Percentiles rank a stretch among this genome's conserved stretches.
These are phyloP conservation scores for Cacoxenus indagator DNA, from an alignment of 2,888 invertebrate genomes.

Conservation along the genomic window DNA sequence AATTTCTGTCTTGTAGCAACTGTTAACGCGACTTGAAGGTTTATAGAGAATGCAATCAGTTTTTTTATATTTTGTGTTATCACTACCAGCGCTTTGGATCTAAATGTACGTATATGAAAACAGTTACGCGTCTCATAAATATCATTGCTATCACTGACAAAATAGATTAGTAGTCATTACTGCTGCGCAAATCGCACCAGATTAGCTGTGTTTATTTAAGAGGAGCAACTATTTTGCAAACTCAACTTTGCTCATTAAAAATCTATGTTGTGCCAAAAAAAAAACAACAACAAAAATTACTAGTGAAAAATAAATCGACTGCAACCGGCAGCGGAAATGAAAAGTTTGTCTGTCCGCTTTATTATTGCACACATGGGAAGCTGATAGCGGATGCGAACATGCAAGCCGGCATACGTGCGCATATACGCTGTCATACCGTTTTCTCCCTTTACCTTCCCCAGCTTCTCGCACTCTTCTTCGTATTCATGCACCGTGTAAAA, in stretches of 20 bases:
- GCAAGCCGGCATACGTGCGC: not conserved
- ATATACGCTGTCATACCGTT: not conserved
- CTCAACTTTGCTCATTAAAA: slow-evolving; percentile 8
- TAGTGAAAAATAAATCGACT: not conserved
- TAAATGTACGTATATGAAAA: no score
- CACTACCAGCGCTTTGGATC: no score
- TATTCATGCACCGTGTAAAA: not conserved
- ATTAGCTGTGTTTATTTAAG: not conserved
- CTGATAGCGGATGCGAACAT: not conserved
- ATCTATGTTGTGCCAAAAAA: not conserved
- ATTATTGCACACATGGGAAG: slow-evolving; percentile 5
- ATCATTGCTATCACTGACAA: no score
- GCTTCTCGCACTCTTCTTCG: not conserved
- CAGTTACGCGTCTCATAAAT: no score
- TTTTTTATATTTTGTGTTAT: no score
- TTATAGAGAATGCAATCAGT: no score
- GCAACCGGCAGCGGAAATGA: not conserved
- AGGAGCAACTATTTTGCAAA: not conserved
- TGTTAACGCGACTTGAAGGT: no score
- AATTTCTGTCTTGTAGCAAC: no score
- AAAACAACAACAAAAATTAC: not conserved
- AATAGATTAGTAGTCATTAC: not conserved
- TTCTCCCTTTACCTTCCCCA: not conserved
- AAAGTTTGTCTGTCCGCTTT: not conserved
- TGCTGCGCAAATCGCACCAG: not conserved